Evolutionary conservation across 1,140 invertebrate species (phyloP).

Genomic region (Homarus americanus): DNA sequence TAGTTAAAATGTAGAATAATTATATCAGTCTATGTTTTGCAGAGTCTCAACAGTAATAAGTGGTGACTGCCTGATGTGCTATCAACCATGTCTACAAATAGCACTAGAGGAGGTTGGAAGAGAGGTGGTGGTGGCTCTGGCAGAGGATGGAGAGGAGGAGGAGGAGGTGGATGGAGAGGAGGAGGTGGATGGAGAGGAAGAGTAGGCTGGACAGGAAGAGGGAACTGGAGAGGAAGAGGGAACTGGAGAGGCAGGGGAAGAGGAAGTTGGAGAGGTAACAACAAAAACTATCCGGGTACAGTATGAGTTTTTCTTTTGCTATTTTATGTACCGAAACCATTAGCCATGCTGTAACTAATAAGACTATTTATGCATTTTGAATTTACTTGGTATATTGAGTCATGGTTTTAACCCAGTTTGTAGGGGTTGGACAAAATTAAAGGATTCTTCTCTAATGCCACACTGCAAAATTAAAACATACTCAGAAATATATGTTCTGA

Average conservation of each 20-base stretch:
- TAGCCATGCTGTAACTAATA: no score
- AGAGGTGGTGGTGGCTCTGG: neutral
- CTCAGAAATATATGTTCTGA: no score
- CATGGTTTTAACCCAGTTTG: neutral
- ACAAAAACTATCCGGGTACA: neutral
- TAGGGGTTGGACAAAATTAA: neutral
- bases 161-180: constrained; percentile 1
- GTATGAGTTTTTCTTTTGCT: no score
- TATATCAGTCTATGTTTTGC: no score
- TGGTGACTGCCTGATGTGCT: neutral
- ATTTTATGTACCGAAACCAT: no score
- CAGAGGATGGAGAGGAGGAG: neutral
- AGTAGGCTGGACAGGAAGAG: constrained; percentile 26
- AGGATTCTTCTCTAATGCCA: neutral
- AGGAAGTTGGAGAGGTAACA: constrained; percentile 30
- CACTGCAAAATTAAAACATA: neutral
- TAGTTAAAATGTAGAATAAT: no score
- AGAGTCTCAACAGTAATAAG: neutral
- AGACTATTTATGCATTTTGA: neutral
- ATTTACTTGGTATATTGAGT: neutral
- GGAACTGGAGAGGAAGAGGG: constrained; percentile 25
- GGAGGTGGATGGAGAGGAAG: constrained; percentile 5
- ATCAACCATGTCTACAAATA: neutral
- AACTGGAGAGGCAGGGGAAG: constrained; percentile 4
- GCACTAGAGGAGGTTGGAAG: neutral